phyloP scores from a whole-genome alignment of 2,797 vertebrate species.

The Cyclopterus lumpus region DNA sequence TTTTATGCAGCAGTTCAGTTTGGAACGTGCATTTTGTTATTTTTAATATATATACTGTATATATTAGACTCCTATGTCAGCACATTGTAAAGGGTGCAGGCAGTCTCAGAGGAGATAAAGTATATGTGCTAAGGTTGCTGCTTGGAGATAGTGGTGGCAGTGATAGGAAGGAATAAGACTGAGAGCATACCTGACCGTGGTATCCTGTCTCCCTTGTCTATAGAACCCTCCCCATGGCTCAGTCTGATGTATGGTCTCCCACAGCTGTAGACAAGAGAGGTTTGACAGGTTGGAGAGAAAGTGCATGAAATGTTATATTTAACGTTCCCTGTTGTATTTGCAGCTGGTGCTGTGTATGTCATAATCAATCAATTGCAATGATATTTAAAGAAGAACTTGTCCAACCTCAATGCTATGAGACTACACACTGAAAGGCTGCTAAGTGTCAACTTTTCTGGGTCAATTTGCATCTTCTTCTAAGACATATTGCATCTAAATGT shows the following conservation, averaged over 20 bases:
- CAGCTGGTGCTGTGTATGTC: neutral
- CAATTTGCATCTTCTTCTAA: neutral
- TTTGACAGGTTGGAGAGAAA: conserved; percentile 31
- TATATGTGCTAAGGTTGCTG: neutral
- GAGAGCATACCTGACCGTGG: conserved; percentile 86
- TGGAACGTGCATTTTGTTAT: neutral
- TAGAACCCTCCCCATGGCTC: conserved; percentile 83
- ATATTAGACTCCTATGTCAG: neutral
- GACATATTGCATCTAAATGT: neutral
- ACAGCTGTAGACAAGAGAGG: conserved; percentile 85
- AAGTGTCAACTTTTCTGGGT: neutral
- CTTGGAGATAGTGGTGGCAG: neutral
- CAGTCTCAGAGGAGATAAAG: neutral
- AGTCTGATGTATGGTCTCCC: conserved; percentile 90
- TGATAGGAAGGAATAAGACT: neutral
- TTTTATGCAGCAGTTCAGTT: neutral
- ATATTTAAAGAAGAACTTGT: conserved; percentile 1
- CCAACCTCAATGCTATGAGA: neutral
- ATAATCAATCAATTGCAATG: neutral
- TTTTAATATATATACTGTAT: neutral
- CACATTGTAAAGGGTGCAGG: neutral
- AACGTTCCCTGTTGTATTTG: conserved; percentile 1
- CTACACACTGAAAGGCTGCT: neutral
- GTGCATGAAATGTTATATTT: conserved; percentile 8
- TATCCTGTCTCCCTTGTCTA: conserved; percentile 85